Conservation (phyloP, 2,113 vertebrate genomes). For the Cyprinodon tularosa region DNA sequence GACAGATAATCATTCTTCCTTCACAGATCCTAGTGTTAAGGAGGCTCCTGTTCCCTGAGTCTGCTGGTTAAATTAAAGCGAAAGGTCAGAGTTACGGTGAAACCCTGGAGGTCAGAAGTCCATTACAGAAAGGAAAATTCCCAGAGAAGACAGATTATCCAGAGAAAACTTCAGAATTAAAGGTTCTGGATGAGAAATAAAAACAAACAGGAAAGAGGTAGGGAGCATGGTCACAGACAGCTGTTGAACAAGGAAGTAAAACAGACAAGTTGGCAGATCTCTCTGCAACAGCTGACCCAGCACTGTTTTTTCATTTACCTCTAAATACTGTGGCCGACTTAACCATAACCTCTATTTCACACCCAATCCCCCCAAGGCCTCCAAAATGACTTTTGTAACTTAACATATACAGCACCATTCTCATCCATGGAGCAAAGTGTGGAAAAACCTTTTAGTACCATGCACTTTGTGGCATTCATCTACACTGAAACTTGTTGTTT, state of each 20-base stretch:
- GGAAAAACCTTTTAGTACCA: not conserved
- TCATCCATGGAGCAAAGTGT: not conserved
- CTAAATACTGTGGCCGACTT: not conserved
- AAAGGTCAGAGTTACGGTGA: too few species aligned
- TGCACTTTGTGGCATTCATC: too few species aligned
- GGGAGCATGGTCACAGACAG: constrained; percentile 10
- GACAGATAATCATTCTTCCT: not conserved
- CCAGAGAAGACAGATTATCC: not conserved
- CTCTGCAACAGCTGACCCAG: not conserved
- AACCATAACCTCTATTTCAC: not conserved
- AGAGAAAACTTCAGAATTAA: constrained; percentile 1
- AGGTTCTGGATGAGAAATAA: constrained; percentile 1
- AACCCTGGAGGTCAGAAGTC: not conserved
- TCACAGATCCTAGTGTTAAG: too few species aligned
- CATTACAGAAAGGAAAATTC: not conserved
- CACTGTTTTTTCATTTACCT: not conserved
- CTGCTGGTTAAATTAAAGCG: too few species aligned
- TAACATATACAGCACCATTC: too few species aligned
- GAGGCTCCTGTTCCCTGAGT: too few species aligned
- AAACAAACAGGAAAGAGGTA: not conserved
- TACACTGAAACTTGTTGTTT: too few species aligned
- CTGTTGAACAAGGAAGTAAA: constrained; percentile 39
- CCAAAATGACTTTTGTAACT: too few species aligned
- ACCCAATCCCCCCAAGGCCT: not conserved
- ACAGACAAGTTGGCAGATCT: constrained; percentile 7